Evolutionary conservation across 2,888 invertebrate species (phyloP), one percentile per base, ranked within the genome.

Genomic region (Perithous albicinctus): DNA sequence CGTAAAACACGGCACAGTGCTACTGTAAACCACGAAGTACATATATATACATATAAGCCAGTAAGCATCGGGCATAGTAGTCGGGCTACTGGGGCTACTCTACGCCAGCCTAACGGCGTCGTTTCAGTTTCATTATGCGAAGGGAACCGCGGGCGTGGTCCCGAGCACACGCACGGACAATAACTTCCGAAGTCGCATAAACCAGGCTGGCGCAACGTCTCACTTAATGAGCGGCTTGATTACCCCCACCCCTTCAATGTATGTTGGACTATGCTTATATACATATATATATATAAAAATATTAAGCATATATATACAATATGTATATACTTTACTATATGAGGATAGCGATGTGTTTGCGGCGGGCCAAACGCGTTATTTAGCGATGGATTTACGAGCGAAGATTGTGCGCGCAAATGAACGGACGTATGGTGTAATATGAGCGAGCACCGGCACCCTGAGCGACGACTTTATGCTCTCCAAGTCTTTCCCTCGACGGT

Each of bases 131-230:
- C 84, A 88, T 88, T 88, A 87, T 85, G 84, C 84, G 83, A 80
- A 72, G 80, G 81, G 85, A 77, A 84, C 78, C 35, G 86, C 69
- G 85, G 88, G 89, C 89, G 88, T 88, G 87, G 87, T 88, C 85
- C 85, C 77, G 78, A 61, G 83, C 86, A 78, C 89, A 89, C 88
- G 89, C 88, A 89, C 87, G 84, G 85, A 89, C 88, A 88, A 89
- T 89, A 89, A 89, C 88, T 89, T 88, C 85, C 85, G 83, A 89
- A 88, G 86, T 88, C 88, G 85, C 88, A 89, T 88, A 89, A 89
- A 89, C 86, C 86, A 87, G 87, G 85, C 85, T 51, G n/a, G 82
- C 26, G 83, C 88, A 88, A 89, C 86, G 88, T 88, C 89, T 89
- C 82, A 88, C 87, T 89, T 88, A 88, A 89, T 89, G 87, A 88